These are phyloP conservation scores for Valencia hispanica DNA, from an alignment of 2,797 vertebrate genomes.

Conservation along the genomic window DNA sequence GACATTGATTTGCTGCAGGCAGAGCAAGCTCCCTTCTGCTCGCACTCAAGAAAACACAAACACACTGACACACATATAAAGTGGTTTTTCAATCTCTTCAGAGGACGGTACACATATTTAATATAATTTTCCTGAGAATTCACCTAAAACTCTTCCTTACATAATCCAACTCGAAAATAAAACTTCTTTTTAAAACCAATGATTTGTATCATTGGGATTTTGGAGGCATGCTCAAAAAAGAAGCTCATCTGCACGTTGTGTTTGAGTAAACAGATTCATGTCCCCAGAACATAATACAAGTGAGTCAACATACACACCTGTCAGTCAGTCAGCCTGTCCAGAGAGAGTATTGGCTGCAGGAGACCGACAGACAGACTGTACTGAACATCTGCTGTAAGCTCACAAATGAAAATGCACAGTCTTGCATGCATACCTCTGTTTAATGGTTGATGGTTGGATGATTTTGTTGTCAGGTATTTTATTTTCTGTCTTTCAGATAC, in stretches of 20 bases:
- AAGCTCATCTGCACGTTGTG: background rate
- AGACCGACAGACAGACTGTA: constrained; percentile 63
- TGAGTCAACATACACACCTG: constrained; percentile 31
- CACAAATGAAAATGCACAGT: constrained; percentile 13
- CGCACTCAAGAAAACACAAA: constrained; percentile 43
- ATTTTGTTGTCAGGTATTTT: constrained; percentile 49
- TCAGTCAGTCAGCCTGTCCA: constrained; percentile 66
- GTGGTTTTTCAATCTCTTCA: constrained; percentile 23
- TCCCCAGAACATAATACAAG: constrained; percentile 8
- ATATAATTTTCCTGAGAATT: constrained; percentile 7
- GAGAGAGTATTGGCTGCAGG: constrained; percentile 65
- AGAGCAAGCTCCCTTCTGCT: constrained; percentile 63
- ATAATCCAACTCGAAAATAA: constrained; percentile 14
- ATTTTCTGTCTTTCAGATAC: constrained; percentile 37
- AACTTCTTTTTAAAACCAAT: constrained; percentile 10
- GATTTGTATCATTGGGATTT: constrained; percentile 8
- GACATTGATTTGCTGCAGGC: constrained; percentile 75
- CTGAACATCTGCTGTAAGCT: constrained; percentile 63
- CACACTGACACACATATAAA: background rate
- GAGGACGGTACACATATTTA: constrained; percentile 15
- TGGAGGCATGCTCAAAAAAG: background rate
- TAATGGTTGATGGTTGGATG: constrained; percentile 54
- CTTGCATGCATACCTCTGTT: constrained; percentile 31
- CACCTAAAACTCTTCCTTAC: constrained; percentile 6
- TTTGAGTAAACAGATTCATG: constrained; percentile 22